Percentiles rank a stretch among this genome's conserved stretches.
These are phyloP conservation scores for Crenuchus spilurus DNA, from an alignment of 2,797 vertebrate genomes.

Conservation along the genomic window DNA sequence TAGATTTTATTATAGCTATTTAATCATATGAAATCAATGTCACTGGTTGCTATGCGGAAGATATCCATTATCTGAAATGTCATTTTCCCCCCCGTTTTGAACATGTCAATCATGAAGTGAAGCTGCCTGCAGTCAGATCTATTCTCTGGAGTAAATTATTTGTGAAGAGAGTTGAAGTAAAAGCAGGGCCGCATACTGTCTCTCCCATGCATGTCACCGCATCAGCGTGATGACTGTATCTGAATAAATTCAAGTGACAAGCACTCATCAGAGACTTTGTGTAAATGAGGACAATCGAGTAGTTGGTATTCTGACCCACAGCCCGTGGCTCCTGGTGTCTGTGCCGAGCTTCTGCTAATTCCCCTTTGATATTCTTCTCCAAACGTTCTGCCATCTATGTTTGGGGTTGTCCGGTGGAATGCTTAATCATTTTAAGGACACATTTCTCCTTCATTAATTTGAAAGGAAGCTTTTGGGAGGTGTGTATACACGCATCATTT, in stretches of 20 bases:
- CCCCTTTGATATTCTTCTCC: not conserved
- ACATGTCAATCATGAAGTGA: not conserved
- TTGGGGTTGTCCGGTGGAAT: conserved; percentile 54
- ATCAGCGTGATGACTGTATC: conserved; percentile 34
- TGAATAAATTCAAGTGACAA: conserved; percentile 31
- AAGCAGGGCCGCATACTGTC: conserved; percentile 9
- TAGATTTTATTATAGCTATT: conserved; percentile 4
- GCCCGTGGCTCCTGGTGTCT: not conserved
- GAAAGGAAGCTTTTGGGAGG: conserved; percentile 59
- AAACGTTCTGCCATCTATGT: conserved; percentile 12
- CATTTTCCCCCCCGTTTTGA: not conserved
- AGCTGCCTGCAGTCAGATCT: conserved; percentile 7
- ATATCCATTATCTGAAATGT: conserved; percentile 4
- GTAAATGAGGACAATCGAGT: conserved; percentile 18
- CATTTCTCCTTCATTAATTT: conserved; percentile 66
- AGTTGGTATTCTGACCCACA: conserved; percentile 29
- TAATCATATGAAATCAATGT: conserved; percentile 11
- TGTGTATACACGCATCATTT: conserved; percentile 62
- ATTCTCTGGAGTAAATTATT: conserved; percentile 33
- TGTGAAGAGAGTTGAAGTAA: conserved; percentile 30
- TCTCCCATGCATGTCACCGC: conserved; percentile 18
- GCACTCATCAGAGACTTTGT: conserved; percentile 31
- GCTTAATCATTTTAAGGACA: conserved; percentile 67
- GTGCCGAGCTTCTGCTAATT: not conserved
- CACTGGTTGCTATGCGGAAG: not conserved